Base-by-base conservation (phyloP, 1,140 invertebrate species). In the Ostrea edulis region DNA sequence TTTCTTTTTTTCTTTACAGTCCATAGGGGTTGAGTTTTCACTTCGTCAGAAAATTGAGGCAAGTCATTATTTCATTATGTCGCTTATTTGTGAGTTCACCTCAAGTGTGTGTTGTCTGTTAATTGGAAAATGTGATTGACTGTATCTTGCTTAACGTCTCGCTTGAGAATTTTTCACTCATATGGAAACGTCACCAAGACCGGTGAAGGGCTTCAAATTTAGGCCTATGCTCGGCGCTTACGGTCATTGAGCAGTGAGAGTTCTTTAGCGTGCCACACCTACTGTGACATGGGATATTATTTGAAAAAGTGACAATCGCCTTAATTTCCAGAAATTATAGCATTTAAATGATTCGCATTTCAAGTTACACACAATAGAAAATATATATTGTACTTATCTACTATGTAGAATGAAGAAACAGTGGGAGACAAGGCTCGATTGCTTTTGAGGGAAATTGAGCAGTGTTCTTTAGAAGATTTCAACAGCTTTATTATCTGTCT, bases 341-440 rank as follows among this genome's bases (percentile, higher is more conserved):
- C 35, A 44, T 44, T 20, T 58, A 58, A 58, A 14, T 62, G 17
- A 58, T 58, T 20, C 55, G 4, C 8, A 55, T 55, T 55, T 55
- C 2, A 55, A 9, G 54, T 55, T 17, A 55, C 9, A 9, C 14
- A 17, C 14, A 55, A 17, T 9, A 55, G 54, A 12, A 55, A 55
- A 12, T 9, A 55, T 12, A 55, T 17, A 55, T 55, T 55, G 25
- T n/a, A n/a, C n/a, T n/a, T n/a, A n/a, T n/a, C 0, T 11, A 68
- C 25, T n/a, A n/a, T 68, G 22, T 11, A 83, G 82, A 83, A 83
- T 83, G 82, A 52, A n/a, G 52, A 83, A 35, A 52, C 82, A 83
- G 17, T 53, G 44, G 82, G 52, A 8, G 82, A 83, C n/a, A 83
- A 83, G 8, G 82, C 82, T 54, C 82, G 82, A 7, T 22, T 83